Conservation (phyloP, 2,113 vertebrate genomes). For the Tragelaphus strepsiceros region DNA sequence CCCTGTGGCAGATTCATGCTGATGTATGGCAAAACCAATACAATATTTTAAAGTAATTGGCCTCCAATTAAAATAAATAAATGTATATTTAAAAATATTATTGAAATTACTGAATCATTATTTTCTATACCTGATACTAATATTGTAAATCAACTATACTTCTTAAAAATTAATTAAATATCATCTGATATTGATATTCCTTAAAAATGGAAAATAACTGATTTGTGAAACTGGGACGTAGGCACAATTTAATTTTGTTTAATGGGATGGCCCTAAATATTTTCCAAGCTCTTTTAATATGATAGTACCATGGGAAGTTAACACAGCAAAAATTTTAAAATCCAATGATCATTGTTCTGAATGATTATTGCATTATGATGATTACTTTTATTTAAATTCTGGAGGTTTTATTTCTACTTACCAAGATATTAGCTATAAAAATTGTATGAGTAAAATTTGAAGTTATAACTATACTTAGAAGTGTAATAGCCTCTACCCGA, state of each 20-base stretch:
- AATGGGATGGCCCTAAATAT: background rate
- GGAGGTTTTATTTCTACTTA: background rate
- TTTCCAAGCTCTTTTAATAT: background rate
- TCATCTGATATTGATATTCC: background rate
- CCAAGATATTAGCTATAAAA: background rate
- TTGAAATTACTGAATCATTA: background rate
- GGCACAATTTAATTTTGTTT: background rate
- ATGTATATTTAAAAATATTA: background rate
- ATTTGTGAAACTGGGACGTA: background rate
- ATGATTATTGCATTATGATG: background rate
- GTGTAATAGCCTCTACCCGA: background rate
- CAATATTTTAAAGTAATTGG: too few relatives aligned
- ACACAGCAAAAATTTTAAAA: background rate
- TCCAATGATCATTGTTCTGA: background rate
- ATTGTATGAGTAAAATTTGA: background rate
- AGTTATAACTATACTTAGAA: background rate
- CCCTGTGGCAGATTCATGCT: too few relatives aligned
- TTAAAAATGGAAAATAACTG: background rate
- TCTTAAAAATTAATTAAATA: background rate
- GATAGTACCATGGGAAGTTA: background rate
- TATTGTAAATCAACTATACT: background rate
- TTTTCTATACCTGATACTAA: background rate
- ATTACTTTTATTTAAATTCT: background rate
- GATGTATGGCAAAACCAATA: too few relatives aligned
- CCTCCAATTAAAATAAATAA: too few relatives aligned